Conservation (phyloP, 2,113 vertebrate genomes). For the Sisor rabdophorus region DNA sequence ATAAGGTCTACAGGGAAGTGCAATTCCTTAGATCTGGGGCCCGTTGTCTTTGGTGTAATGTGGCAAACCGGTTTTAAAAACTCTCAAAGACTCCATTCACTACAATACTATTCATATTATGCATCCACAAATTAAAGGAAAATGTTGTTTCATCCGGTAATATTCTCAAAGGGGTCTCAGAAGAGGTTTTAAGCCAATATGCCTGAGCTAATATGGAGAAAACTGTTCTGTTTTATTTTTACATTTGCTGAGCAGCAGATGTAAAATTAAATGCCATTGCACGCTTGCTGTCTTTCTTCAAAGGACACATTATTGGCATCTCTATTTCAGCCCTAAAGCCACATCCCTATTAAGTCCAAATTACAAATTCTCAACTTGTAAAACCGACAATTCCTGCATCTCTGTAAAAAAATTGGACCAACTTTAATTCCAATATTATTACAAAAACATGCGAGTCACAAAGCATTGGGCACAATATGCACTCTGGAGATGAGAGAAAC, state of each 20-base stretch:
- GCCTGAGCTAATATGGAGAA: not conserved
- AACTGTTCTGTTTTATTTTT: constrained; percentile 20
- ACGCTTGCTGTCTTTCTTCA: not conserved
- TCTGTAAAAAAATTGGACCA: constrained; percentile 18
- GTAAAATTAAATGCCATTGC: constrained; percentile 16
- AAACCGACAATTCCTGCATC: constrained; percentile 2
- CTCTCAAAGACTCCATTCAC: not conserved
- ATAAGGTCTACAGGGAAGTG: constrained; percentile 54
- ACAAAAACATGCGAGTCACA: not conserved
- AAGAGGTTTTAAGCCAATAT: not conserved
- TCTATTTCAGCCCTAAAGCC: constrained; percentile 5
- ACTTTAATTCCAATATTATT: not conserved
- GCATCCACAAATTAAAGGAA: constrained; percentile 20
- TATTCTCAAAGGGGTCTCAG: constrained; percentile 13
- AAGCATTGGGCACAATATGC: not conserved
- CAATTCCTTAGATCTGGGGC: constrained; percentile 50
- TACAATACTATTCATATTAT: constrained; percentile 7
- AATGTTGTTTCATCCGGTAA: constrained; percentile 19
- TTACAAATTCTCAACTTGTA: not conserved
- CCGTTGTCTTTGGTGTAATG: constrained; percentile 56
- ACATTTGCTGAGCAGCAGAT: constrained; percentile 13
- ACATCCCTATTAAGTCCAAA: constrained; percentile 10
- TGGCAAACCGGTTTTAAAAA: constrained; percentile 45
- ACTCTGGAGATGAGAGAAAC: not conserved
- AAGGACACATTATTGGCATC: constrained; percentile 16